Conservation (phyloP, 2,888 invertebrate species). For the Archips xylosteana region DNA sequence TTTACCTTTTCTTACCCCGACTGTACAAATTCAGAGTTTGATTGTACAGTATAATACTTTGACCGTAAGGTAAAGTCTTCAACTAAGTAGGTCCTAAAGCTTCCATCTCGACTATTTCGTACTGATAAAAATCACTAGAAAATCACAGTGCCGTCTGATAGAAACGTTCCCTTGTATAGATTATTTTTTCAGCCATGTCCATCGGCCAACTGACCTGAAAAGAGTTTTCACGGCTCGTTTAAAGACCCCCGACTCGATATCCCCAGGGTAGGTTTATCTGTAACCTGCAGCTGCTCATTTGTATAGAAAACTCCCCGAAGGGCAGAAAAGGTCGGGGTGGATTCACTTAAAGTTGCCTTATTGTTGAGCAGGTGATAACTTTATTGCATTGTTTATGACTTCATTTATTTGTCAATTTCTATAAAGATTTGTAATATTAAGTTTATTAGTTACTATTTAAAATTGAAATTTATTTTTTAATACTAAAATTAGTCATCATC, state of each 20-base stretch:
- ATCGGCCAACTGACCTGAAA: constrained; percentile 30
- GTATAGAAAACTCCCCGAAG: constrained; percentile 30
- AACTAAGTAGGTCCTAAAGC: no score
- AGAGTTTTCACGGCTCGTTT: constrained; percentile 36
- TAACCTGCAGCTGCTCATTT: constrained; percentile 28
- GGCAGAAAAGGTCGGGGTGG: constrained; percentile 23
- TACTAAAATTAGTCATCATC: no score
- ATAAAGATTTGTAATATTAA: no score
- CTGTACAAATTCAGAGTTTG: no score
- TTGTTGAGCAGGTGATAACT: constrained; percentile 26
- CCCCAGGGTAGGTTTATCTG: constrained; percentile 34
- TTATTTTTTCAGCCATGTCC: constrained; percentile 16
- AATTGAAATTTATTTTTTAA: no score
- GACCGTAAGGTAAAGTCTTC: no score
- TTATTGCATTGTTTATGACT: constrained; percentile 3
- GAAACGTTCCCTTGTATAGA: not conserved
- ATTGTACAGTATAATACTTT: no score
- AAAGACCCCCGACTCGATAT: constrained; percentile 20
- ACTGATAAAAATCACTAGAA: no score
- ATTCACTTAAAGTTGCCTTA: constrained; percentile 20
- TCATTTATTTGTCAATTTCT: not conserved
- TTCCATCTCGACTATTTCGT: no score
- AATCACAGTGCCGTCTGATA: not conserved
- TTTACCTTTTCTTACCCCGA: no score
- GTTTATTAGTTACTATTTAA: no score